A percentile compares a stretch with the other conserved stretches of the same genome.
phyloP scores from a whole-genome alignment of 2,797 vertebrate genomes.

The Rhabdomys pumilio region DNA sequence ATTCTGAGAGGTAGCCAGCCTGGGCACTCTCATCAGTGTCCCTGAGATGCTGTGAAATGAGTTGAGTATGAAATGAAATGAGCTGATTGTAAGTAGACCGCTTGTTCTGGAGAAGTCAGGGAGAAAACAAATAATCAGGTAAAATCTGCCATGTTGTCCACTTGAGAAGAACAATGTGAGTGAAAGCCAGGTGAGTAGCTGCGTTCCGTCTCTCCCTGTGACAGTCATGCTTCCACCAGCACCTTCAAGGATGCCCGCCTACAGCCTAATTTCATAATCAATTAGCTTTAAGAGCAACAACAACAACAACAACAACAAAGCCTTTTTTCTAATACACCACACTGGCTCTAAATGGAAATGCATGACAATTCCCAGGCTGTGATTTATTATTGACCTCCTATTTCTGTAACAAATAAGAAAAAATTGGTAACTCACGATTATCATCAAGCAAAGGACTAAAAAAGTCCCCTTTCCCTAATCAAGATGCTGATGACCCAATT shows the following conservation, averaged over 20 bases:
- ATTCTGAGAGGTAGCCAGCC: background rate
- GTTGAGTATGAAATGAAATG: background rate
- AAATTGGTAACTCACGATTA: background rate
- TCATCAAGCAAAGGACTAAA: background rate
- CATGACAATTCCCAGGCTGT: background rate
- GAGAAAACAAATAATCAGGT: background rate
- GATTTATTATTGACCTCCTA: background rate
- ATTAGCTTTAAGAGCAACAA: background rate
- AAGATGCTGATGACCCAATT: background rate
- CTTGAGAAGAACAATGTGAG: background rate
- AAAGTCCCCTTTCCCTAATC: background rate
- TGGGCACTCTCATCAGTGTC: background rate
- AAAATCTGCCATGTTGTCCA: background rate
- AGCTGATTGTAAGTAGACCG: background rate
- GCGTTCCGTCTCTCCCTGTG: background rate
- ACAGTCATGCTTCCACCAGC: background rate
- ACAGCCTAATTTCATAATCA: background rate
- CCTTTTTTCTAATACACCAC: constrained; percentile 8
- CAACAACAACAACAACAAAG: background rate
- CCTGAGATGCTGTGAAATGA: rapidly evolving
- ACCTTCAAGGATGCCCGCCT: background rate
- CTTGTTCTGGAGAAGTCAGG: background rate
- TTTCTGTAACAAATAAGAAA: constrained; percentile 2
- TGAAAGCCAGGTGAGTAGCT: background rate
- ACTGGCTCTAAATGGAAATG: constrained; percentile 8